These are phyloP conservation scores for Bugulina stolonifera DNA, from an alignment of 2,888 invertebrate species.

Conservation along the genomic window DNA sequence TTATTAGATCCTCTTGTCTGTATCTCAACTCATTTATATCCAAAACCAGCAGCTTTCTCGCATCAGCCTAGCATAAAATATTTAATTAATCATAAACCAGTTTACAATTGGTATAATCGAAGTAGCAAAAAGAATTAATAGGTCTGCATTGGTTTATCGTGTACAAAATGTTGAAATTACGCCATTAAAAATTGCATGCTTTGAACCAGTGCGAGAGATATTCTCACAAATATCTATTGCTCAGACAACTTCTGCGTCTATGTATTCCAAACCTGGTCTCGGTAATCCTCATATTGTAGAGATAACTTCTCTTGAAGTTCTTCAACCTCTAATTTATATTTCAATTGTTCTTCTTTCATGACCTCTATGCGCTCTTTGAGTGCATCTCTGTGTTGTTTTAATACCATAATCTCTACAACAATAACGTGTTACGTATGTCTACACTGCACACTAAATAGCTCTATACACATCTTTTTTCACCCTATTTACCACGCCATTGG, in stretches of 20 bases:
- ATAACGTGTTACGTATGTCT: not conserved
- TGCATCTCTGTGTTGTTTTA: constrained; percentile 41
- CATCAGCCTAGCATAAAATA: constrained; percentile 36
- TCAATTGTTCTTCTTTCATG: constrained; percentile 40
- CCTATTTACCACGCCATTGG: too few species aligned
- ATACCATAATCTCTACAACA: constrained; percentile 41
- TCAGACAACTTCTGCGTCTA: too few species aligned
- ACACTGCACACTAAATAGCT: too few species aligned
- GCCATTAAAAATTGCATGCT: too few species aligned
- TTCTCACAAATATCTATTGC: too few species aligned
- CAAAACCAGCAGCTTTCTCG: constrained; percentile 47
- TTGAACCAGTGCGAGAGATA: too few species aligned
- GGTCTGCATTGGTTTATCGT: too few species aligned
- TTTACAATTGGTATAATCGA: too few species aligned
- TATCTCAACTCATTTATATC: constrained; percentile 52
- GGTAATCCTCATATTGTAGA: constrained; percentile 43
- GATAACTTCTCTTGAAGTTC: constrained; percentile 45
- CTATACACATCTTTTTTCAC: too few species aligned
- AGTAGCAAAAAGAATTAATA: too few species aligned
- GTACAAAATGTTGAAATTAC: too few species aligned
- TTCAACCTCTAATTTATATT: constrained; percentile 43
- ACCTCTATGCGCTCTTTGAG: constrained; percentile 40
- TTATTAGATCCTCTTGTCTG: constrained; percentile 48
- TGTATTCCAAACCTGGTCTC: constrained; percentile 31
- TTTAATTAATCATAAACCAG: too few species aligned